Evolutionary conservation across 1,140 invertebrate species (phyloP).

Genomic region (Gonioctena quinquepunctata): DNA sequence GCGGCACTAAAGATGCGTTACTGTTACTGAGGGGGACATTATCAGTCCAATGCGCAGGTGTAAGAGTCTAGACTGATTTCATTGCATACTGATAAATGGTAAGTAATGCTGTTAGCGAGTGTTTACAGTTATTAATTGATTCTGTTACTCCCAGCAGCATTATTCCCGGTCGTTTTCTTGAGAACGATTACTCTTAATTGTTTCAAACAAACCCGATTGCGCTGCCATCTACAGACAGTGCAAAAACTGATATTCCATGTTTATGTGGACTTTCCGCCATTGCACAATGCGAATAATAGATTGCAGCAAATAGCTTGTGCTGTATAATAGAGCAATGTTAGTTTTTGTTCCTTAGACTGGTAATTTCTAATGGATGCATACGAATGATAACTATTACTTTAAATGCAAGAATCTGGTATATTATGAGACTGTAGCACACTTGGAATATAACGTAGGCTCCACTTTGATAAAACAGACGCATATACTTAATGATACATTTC

Average conservation of each 20-base stretch:
- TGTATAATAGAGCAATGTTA: slow-evolving; percentile 33
- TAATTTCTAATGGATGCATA: slow-evolving; percentile 20
- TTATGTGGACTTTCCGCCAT: slow-evolving; percentile 33
- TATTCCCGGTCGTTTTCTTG: slow-evolving; percentile 28
- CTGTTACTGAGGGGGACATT: too few relatives aligned
- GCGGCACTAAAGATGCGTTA: too few relatives aligned
- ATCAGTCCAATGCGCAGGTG: too few relatives aligned
- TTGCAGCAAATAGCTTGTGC: slow-evolving; percentile 22
- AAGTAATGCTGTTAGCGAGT: slow-evolving; percentile 5
- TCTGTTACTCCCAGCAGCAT: slow-evolving; percentile 19
- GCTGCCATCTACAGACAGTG: slow-evolving; percentile 31
- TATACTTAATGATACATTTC: background rate
- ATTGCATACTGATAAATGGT: background rate
- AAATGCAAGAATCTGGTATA: slow-evolving; percentile 3
- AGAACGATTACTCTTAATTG: slow-evolving; percentile 33
- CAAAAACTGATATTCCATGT: slow-evolving; percentile 39
- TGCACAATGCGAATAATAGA: slow-evolving; percentile 25
- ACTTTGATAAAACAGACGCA: background rate
- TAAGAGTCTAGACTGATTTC: background rate
- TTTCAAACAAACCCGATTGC: slow-evolving; percentile 33
- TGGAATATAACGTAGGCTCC: background rate
- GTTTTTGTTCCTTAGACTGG: slow-evolving; percentile 19
- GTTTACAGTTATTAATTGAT: slow-evolving; percentile 34
- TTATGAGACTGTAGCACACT: background rate
- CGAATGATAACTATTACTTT: slow-evolving; percentile 25